Evolutionary conservation across 1,140 invertebrate genomes (phyloP).

Genomic region (Fragariocoptes setiger): DNA sequence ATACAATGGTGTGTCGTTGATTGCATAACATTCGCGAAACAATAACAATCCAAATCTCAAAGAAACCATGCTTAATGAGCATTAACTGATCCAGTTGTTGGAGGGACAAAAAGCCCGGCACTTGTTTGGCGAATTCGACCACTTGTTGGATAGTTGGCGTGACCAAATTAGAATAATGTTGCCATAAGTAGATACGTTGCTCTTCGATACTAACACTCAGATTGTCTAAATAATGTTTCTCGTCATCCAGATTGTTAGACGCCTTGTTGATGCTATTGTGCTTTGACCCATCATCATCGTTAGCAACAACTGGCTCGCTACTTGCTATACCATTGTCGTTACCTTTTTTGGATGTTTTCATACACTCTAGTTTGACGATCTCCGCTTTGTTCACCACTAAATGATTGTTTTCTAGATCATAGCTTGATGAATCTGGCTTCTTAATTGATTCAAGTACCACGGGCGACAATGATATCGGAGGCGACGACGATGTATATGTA

Average conservation of each 20-base stretch:
- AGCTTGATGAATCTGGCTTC: too few relatives aligned
- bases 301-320: too few relatives aligned
- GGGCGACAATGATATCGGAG: too few relatives aligned
- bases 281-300: not conserved
- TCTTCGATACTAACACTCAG: conserved; percentile 14
- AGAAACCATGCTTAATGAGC: conserved; percentile 75
- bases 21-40: conserved; percentile 38
- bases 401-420: too few relatives aligned
- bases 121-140: conserved; percentile 67
- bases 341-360: too few relatives aligned
- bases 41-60: conserved; percentile 74
- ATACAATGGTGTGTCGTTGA: conserved; percentile 39
- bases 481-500: too few relatives aligned
- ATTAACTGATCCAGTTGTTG: conserved; percentile 73
- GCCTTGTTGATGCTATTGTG: not conserved
- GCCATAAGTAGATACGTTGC: conserved; percentile 18
- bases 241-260: not conserved
- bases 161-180: conserved; percentile 15
- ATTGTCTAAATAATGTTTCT: conserved; percentile 7
- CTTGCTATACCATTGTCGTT: too few relatives aligned
- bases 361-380: too few relatives aligned
- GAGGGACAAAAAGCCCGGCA: conserved; percentile 54
- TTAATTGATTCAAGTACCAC: too few relatives aligned
- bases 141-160: conserved; percentile 55
- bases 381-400: too few relatives aligned